These are phyloP conservation scores for Euthynnus affinis DNA, from an alignment of 2,797 vertebrate species.

Conservation along the genomic window DNA sequence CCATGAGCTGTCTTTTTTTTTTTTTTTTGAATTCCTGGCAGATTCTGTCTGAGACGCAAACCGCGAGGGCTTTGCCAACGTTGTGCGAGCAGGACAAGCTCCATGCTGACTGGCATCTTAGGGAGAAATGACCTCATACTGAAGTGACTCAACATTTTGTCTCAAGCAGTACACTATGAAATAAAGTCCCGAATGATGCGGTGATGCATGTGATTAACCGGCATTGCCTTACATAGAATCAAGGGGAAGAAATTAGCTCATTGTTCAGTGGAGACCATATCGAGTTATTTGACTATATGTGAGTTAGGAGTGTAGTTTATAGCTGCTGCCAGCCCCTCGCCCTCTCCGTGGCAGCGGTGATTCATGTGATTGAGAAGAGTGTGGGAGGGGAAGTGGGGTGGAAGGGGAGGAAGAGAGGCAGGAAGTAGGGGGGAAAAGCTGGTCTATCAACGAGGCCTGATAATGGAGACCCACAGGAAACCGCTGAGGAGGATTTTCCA, in stretches of 20 bases:
- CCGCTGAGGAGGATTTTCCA: slow-evolving; percentile 83
- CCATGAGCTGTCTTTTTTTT: not conserved
- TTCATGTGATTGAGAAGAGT: slow-evolving; percentile 81
- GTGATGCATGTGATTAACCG: slow-evolving; percentile 7
- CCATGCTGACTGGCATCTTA: slow-evolving; percentile 62
- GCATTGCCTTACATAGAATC: slow-evolving; percentile 23
- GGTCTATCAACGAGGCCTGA: slow-evolving; percentile 81
- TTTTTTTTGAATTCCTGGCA: not conserved
- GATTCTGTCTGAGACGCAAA: slow-evolving; percentile 10
- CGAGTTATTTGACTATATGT: slow-evolving; percentile 18
- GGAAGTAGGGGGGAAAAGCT: slow-evolving; percentile 81
- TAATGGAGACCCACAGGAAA: slow-evolving; percentile 86
- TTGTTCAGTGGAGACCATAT: slow-evolving; percentile 13
- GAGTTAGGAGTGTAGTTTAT: slow-evolving; percentile 46
- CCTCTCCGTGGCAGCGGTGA: slow-evolving; percentile 75
- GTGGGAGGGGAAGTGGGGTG: slow-evolving; percentile 84
- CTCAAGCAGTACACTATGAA: slow-evolving; percentile 35
- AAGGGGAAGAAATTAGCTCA: slow-evolving; percentile 56
- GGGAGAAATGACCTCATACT: slow-evolving; percentile 61
- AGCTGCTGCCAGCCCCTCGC: slow-evolving; percentile 61
- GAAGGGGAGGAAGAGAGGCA: slow-evolving; percentile 82
- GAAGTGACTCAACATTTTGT: slow-evolving; percentile 68
- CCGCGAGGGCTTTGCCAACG: slow-evolving; percentile 41
- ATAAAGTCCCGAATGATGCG: slow-evolving; percentile 12
- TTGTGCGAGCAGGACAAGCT: slow-evolving; percentile 40